Evolutionary conservation across 2,113 vertebrate genomes (phyloP), one percentile per base, ranked within the genome.

Genomic region (Festucalex cinctus): DNA sequence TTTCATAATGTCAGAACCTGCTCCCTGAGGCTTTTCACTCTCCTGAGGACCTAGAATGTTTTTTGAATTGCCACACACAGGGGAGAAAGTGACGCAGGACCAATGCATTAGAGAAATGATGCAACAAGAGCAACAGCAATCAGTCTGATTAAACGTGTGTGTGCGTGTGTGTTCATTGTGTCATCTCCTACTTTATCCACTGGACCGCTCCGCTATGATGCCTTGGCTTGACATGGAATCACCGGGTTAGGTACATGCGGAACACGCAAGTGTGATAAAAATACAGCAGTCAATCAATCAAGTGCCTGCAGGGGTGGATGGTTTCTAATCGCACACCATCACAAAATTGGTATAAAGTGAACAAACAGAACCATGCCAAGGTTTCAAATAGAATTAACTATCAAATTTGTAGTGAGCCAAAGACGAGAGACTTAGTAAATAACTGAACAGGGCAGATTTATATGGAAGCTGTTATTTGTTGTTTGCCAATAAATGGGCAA

Each of bases 101-200:
- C 69, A 84, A 83, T 85, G 80, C 87, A 87, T 87, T 80, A 83
- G 83, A 85, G 86, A 82, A 72, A 87, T 91, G 90, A 90, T 89
- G 88, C 89, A 89, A 90, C 60, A 78, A 83, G 79, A 84, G 60
- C 76, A 85, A 85, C 80, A 87, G 86, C 83, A 88, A 91, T 91
- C 84, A 88, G 73, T 74, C 56, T 88, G 88, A 89, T 88, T 86
- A 83, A 75, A 77, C n/a, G 68, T 49, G 28, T 44, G 65, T 24
- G 48, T 66, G 41, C 49, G 32, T 28, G 41, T 57, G 63, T 58
- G 58, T 66, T 49, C 24, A 24, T 51, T 39, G 49, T 58, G 68
- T 72, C 81, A 57, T 77, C 68, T 69, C 48, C 56, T 36, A 54
- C 48, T 43, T 69, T 24, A 12, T 32, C 56, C 12, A 35, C 41